Conservation (phyloP, 2,888 invertebrate species). For the Ochropacha duplaris region DNA sequence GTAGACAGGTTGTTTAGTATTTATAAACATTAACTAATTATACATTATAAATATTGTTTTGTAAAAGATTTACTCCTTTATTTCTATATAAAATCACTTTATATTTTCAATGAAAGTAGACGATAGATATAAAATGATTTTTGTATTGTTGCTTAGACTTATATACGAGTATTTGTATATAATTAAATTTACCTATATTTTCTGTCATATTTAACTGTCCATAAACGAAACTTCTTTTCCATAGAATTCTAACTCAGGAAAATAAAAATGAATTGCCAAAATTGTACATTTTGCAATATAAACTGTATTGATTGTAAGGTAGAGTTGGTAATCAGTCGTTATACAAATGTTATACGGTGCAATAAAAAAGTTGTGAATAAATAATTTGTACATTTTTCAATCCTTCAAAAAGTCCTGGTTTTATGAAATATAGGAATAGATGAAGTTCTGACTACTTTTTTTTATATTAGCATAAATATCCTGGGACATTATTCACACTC, state of each 20-base stretch:
- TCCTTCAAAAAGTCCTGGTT: no score
- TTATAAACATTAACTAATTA: no score
- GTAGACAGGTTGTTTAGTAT: not conserved
- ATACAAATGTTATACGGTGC: slow-evolving; percentile 75
- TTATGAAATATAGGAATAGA: no score
- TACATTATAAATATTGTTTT: not conserved
- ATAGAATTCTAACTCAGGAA: not conserved
- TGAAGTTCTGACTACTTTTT: no score
- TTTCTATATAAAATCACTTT: not conserved
- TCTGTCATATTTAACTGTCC: not conserved
- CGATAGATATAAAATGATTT: not conserved
- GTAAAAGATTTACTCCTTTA: not conserved
- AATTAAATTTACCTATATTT: not conserved
- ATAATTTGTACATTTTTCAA: slow-evolving; percentile 14
- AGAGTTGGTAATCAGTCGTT: slow-evolving; percentile 31
- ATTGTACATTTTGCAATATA: slow-evolving; percentile 15
- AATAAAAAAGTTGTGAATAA: slow-evolving; percentile 75
- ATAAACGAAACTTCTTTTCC: not conserved
- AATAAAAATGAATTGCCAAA: slow-evolving; percentile 13
- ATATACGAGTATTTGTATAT: not conserved
- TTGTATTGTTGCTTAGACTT: not conserved
- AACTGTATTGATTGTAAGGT: slow-evolving; percentile 18
- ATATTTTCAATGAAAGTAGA: not conserved
- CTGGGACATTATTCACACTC: no score
- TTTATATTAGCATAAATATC: no score